These are phyloP conservation scores for Australoheros scitulus DNA, from an alignment of 2,113 vertebrate species.

Conservation along the genomic window DNA sequence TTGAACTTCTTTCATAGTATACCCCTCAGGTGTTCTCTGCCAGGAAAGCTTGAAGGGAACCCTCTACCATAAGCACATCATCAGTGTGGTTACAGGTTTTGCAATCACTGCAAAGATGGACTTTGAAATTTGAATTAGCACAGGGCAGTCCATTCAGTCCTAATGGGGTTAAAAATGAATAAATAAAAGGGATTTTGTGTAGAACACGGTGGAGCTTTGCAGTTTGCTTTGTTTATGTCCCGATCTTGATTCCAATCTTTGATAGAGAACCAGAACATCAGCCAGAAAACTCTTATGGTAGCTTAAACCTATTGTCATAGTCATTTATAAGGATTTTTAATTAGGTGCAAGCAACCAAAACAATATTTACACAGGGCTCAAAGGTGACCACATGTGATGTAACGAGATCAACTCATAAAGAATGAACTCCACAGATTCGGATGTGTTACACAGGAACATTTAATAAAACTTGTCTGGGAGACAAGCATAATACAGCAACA, in stretches of 20 bases:
- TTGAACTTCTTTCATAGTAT: neutral
- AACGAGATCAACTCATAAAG: neutral
- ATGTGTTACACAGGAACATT: neutral
- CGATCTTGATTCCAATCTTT: neutral
- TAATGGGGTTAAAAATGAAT: neutral
- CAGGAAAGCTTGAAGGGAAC: neutral
- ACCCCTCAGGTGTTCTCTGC: neutral
- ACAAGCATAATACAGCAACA: neutral
- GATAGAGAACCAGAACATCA: neutral
- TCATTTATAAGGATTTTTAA: neutral
- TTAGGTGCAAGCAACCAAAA: neutral
- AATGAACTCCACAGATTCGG: neutral
- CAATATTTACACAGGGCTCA: neutral
- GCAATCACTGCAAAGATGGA: slow-evolving; percentile 5
- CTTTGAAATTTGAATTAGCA: slow-evolving; percentile 17
- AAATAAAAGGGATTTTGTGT: neutral
- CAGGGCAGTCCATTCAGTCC: neutral
- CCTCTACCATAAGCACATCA: neutral
- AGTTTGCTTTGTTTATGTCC: neutral
- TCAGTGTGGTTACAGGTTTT: slow-evolving; percentile 3
- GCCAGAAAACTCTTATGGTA: neutral
- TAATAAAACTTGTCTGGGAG: neutral
- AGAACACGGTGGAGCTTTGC: neutral
- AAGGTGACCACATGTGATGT: neutral
- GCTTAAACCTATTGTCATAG: neutral